Evolutionary conservation across 1,140 invertebrate genomes (phyloP).

Genomic region (Telenomus remus): DNA sequence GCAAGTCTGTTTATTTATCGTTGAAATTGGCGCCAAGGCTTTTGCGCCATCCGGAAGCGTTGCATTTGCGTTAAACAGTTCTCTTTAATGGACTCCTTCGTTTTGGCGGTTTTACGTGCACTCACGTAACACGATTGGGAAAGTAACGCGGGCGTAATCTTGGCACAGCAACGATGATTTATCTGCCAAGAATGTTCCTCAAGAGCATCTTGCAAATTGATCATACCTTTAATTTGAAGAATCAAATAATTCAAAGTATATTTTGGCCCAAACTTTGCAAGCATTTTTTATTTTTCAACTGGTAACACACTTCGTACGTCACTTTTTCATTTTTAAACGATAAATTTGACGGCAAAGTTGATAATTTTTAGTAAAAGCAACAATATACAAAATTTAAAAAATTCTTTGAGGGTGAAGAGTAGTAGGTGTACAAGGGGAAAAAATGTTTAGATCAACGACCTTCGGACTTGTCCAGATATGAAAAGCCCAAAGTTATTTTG

Average conservation of each 20-base stretch:
- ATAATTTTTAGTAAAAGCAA: too few species aligned
- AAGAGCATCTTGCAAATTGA: slow-evolving; percentile 29
- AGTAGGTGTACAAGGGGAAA: too few species aligned
- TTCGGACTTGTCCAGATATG: slow-evolving; percentile 34
- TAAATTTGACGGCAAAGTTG: too few species aligned
- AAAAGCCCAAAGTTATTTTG: slow-evolving; percentile 35
- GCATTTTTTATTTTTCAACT: too few species aligned
- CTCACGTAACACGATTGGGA: slow-evolving; percentile 44
- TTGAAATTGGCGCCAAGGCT: slow-evolving; percentile 1
- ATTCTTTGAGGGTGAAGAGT: too few species aligned
- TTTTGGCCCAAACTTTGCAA: neutral
- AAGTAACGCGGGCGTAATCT: slow-evolving; percentile 35
- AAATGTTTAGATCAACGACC: slow-evolving; percentile 48
- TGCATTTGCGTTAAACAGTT: slow-evolving; percentile 16
- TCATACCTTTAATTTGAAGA: slow-evolving; percentile 7
- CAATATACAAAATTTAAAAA: too few species aligned
- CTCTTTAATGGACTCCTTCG: slow-evolving; percentile 35
- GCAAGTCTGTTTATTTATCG: slow-evolving; percentile 2
- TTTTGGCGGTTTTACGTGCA: slow-evolving; percentile 31
- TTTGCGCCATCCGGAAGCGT: slow-evolving; percentile 21
- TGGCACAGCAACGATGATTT: slow-evolving; percentile 34
- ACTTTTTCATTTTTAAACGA: too few species aligned
- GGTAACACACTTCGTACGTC: too few species aligned
- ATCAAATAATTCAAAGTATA: neutral
- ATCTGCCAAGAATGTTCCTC: slow-evolving; percentile 38